Evolutionary conservation across 2,888 invertebrate species (phyloP).

Genomic region (Polydrusus pterygomalis): DNA sequence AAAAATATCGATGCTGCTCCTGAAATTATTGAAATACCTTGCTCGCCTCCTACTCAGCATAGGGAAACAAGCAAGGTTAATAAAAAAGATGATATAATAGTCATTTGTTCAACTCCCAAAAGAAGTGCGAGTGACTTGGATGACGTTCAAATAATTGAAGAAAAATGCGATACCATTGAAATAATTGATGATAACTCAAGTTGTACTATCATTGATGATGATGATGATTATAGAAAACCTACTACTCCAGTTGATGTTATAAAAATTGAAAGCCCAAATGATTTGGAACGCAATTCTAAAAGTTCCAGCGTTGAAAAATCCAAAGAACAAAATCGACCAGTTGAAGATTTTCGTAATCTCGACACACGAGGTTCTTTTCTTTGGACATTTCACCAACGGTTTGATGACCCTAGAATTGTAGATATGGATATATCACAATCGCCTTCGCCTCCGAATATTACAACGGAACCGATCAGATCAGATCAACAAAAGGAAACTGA

Average conservation of each 20-base stretch:
- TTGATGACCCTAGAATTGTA: conserved; percentile 24
- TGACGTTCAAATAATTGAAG: conserved; percentile 18
- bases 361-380: conserved; percentile 21
- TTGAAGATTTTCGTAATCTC: conserved; percentile 11
- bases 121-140: not conserved
- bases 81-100: not conserved
- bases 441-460: not conserved
- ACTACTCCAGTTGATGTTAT: not conserved
- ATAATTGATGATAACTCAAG: conserved; percentile 6
- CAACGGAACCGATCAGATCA: not conserved
- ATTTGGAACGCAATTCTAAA: not conserved
- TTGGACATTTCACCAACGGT: conserved; percentile 13
- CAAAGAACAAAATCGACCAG: too few relatives aligned
- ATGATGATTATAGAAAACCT: not conserved
- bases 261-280: conserved; percentile 22
- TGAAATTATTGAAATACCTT: conserved; percentile 5
- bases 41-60: not conserved
- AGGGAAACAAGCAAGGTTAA: not conserved
- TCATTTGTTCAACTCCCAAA: not conserved
- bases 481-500: conserved; percentile 18
- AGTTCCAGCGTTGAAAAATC: not conserved
- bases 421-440: conserved; percentile 31
- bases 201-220: not conserved
- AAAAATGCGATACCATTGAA: conserved; percentile 9
- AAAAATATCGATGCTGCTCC: conserved; percentile 1